Conservation (phyloP, 2,888 invertebrate species). For the Dione juno region DNA sequence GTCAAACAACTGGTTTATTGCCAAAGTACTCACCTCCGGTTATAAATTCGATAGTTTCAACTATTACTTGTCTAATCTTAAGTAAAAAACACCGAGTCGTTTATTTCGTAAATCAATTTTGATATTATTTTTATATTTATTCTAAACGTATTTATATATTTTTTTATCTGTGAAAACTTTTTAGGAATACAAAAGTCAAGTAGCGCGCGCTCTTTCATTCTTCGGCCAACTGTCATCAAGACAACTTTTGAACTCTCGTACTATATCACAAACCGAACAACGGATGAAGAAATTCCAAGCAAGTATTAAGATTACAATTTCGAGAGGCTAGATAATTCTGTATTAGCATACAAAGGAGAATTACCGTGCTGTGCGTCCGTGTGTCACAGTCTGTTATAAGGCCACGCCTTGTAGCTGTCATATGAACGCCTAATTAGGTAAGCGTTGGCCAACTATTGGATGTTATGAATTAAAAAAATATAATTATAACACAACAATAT, state of each 20-base stretch:
- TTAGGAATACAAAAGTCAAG: neutral
- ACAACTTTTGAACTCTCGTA: slow-evolving; percentile 29
- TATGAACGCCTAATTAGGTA: slow-evolving; percentile 80
- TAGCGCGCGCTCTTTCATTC: slow-evolving; percentile 16
- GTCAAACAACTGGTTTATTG: slow-evolving; percentile 39
- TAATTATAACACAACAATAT: slow-evolving; percentile 20
- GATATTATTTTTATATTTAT: neutral
- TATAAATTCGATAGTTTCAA: slow-evolving; percentile 16
- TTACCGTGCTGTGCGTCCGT: slow-evolving; percentile 78
- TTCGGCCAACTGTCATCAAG: slow-evolving; percentile 21
- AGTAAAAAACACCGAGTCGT: slow-evolving; percentile 5
- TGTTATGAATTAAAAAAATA: slow-evolving; percentile 29
- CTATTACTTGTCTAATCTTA: slow-evolving; percentile 27
- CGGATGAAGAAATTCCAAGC: slow-evolving; percentile 82
- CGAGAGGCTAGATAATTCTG: slow-evolving; percentile 81
- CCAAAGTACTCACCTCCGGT: slow-evolving; percentile 36
- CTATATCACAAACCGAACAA: slow-evolving; percentile 62
- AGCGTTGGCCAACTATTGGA: slow-evolving; percentile 61
- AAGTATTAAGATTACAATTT: slow-evolving; percentile 82
- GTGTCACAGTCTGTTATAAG: slow-evolving; percentile 71
- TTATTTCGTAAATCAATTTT: slow-evolving; percentile 19
- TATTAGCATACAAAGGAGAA: slow-evolving; percentile 83
- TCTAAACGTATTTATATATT: neutral
- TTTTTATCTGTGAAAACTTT: neutral
- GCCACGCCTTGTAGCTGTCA: slow-evolving; percentile 82